Base-by-base conservation (phyloP, 1,140 invertebrate species). In the Saccostrea cuccullata region DNA sequence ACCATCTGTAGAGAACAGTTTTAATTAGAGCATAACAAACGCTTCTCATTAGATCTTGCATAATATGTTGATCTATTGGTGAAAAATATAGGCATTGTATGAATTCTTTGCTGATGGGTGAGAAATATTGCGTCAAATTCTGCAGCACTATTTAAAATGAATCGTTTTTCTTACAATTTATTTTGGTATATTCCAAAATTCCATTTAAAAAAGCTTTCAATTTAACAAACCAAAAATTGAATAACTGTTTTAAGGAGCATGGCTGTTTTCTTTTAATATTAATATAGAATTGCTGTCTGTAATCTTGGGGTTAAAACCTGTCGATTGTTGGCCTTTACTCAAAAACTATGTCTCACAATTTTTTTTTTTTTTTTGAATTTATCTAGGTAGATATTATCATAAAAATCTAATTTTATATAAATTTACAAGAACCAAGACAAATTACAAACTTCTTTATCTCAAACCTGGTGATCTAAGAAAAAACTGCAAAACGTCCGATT, bases 11-110 rank as follows among this genome's bases (percentile, higher is more conserved):
- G 70, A 26, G 13, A 77, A 36, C 11, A 26, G 30, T 26, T 77
- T 77, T 77, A 77, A 77, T 77, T 77, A 30, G 70, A 77, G 36
- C 26, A 30, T 40, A 77, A 77, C 70, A 77, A 77, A 77, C 26
- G 26, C 30, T 36, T 23, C 30, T 77, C 70, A 77, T 77, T 77
- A 77, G 13, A 30, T 77, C 70, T 77, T 77, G 70, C 70, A 77
- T 77, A 77, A 77, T 77, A 77, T 73, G 70, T 30, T 30, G 70
- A 77, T 77, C 26, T 26, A 77, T 13, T 77, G 70, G 70, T 36
- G 30, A 36, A 67, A 30, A 77, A 30, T 77, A 77, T 26, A 77
- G 23, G 36, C 70, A 77, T 30, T 36, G 23, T 77, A 77, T 77
- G 70, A 77, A 77, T 77, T 77, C 26, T 36, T 77, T 26, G 30